phyloP scores from a whole-genome alignment of 2,797 vertebrate genomes.

The Oreortyx pictus region DNA sequence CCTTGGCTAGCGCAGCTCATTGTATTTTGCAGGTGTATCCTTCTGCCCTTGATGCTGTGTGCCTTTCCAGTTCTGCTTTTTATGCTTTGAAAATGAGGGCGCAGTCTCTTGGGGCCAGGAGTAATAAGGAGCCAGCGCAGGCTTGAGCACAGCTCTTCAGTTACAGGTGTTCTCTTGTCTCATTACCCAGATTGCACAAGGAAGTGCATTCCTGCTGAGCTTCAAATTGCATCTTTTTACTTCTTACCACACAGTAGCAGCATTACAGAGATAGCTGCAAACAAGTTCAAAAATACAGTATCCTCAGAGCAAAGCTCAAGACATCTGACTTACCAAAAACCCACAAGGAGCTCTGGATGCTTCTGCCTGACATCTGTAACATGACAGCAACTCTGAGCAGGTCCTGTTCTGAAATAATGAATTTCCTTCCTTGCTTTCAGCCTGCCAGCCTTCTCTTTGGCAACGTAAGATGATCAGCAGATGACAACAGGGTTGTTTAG shows the following conservation, averaged over 20 bases:
- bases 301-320: not conserved
- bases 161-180: not conserved
- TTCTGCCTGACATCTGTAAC: not conserved
- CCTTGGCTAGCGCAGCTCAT: fast-evolving
- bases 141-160: not conserved
- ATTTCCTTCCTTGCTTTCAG: too few species aligned
- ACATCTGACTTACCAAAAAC: not conserved
- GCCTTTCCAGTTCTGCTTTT: slow-evolving; percentile 13
- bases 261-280: not conserved
- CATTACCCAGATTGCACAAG: not conserved
- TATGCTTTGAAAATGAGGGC: not conserved
- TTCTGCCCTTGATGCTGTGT: not conserved
- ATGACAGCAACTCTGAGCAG: fast-evolving
- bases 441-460: too few species aligned
- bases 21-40: not conserved
- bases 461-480: not conserved
- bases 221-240: not conserved
- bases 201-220: not conserved
- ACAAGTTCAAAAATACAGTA: not conserved
- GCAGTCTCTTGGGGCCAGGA: fast-evolving
- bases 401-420: not conserved
- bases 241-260: not conserved
- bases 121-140: not conserved
- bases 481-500: fast-evolving
- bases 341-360: not conserved